Percentiles rank a stretch among this genome's conserved stretches.
phyloP scores from a whole-genome alignment of 2,113 vertebrate species.

The Carettochelys insculpta region DNA sequence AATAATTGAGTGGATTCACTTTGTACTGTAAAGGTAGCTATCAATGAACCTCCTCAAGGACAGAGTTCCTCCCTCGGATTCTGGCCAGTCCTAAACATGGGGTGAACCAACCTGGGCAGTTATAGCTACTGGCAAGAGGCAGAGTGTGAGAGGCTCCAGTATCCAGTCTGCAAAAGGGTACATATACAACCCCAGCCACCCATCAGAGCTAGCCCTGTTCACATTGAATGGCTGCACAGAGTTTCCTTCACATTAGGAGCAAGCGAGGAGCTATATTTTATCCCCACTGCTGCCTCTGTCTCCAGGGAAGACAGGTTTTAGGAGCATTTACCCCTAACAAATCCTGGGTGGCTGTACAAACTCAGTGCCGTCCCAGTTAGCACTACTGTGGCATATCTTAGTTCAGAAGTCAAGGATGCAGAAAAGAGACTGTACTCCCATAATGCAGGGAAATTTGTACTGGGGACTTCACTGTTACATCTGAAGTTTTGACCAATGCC shows the following conservation, averaged over 20 bases:
- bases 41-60: not conserved
- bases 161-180: not conserved
- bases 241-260: not conserved
- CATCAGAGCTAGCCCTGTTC: rapidly evolving
- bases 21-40: not conserved
- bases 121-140: not conserved
- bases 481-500: not conserved
- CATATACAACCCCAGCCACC: not conserved
- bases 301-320: not conserved
- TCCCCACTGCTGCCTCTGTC: not conserved
- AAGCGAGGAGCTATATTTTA: not conserved
- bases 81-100: not conserved
- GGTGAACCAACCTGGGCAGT: not conserved
- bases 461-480: not conserved
- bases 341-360: not conserved
- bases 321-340: not conserved
- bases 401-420: not conserved
- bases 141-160: not conserved
- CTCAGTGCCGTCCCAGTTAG: not conserved
- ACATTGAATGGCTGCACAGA: not conserved
- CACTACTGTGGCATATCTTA: not conserved
- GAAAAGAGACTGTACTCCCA: not conserved
- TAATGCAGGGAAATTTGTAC: not conserved
- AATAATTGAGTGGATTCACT: not conserved
- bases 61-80: not conserved